Conservation (phyloP, 2,113 vertebrate genomes). For the Bostrychus sinensis region DNA sequence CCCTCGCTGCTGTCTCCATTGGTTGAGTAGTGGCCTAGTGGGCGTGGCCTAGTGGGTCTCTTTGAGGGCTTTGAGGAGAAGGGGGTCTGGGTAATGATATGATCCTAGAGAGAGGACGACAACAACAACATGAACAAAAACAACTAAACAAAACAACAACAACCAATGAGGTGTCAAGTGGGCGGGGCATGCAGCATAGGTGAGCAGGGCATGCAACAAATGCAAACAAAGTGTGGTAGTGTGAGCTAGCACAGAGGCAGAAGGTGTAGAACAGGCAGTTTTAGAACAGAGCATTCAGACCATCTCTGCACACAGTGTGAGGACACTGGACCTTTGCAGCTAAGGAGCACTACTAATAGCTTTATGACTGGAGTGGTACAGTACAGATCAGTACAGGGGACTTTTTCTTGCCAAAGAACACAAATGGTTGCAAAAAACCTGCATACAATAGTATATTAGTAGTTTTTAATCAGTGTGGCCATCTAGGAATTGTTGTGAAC, state of each 20-base stretch:
- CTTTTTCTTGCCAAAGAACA: no score
- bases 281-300: background rate
- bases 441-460: no score
- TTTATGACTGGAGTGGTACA: background rate
- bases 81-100: slow-evolving; percentile 98
- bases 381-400: no score
- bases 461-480: no score
- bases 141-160: slow-evolving; percentile 89
- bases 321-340: background rate
- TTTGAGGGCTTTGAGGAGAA: slow-evolving; percentile 99
- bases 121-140: slow-evolving; percentile 99
- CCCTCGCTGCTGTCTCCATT: slow-evolving; percentile 78
- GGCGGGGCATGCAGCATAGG: slow-evolving; percentile 81
- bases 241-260: slow-evolving; percentile 43
- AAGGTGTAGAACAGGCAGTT: slow-evolving; percentile 36
- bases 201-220: slow-evolving; percentile 82
- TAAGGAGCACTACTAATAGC: background rate
- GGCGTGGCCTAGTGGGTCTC: slow-evolving; percentile 99
- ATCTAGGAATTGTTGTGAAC: no score
- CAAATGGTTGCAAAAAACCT: no score
- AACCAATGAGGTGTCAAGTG: slow-evolving; percentile 88
- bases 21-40: slow-evolving; percentile 76
- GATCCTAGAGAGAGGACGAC: slow-evolving; percentile 99
- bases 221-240: slow-evolving; percentile 61
- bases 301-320: background rate